Evolutionary conservation across 92 coral and sea anemone species (phyloP), one percentile per base, ranked within the genome.

Genomic region (Blastomussa wellsi): DNA sequence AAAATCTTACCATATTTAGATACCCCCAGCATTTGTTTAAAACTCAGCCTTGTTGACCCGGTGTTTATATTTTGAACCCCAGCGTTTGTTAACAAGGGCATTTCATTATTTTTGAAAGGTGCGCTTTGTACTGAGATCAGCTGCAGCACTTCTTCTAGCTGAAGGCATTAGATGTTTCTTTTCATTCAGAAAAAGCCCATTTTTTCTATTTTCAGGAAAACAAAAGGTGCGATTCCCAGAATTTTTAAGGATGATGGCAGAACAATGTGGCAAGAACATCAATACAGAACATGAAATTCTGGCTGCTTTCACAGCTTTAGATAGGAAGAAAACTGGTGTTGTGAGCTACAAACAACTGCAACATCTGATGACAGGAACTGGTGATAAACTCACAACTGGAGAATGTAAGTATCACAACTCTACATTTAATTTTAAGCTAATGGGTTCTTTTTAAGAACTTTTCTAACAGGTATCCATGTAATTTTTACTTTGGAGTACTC

Each of bases 161-260:
- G 44, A 39, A 39, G 44, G 44, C 44, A 39, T 41, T 41, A 13
- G 0, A 44, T 44, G 0, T 44, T 44, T 2, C 2, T 7, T 70
- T 2, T 38, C 74, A 14, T 36, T 70, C 28, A 8, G 44, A 12
- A 3, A 62, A 9, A 57, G 3, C 5, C 13, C 31, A 3, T 0
- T 24, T 70, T 33, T 69, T 37, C 47, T 69, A 5, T 69, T 62
- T 31, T 24, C n/a, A 95, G 98, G 94, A 31, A 91, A 91, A 78
- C 79, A 87, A 62, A 87, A 86, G 66, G 89, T 96, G 64, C 86
- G 91, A 29, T 96, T 96, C 60, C 98, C 98, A 29, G 98, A 96
- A 71, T 94, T 92, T 82, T 86, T 96, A 62, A 96, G 91, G 86
- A 80, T 96, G 89, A 84, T 94, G 88, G 98, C 98, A 77, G 92